Conservation (phyloP, 2,888 invertebrate genomes). For the Chalcis sispes region DNA sequence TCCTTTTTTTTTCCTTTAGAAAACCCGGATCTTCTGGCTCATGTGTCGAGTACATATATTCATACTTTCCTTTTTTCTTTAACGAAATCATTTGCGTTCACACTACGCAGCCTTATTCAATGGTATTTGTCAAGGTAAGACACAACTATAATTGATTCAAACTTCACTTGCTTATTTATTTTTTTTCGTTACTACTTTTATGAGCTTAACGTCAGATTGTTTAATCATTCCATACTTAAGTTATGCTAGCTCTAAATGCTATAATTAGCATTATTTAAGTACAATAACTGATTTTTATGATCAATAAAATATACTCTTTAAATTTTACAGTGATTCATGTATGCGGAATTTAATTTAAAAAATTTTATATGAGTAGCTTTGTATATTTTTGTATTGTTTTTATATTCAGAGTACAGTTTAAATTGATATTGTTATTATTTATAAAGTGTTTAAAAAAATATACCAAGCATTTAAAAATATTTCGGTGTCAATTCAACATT, state of each 20-base stretch:
- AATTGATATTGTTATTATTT: too few species aligned
- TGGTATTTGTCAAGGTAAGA: slow-evolving; percentile 50
- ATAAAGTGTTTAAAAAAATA: too few species aligned
- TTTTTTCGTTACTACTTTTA: slow-evolving; percentile 24
- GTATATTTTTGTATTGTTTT: too few species aligned
- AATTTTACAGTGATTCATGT: too few species aligned
- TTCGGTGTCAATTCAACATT: too few species aligned
- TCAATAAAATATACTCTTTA: too few species aligned
- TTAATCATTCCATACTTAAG: slow-evolving; percentile 20
- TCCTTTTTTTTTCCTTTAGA: slow-evolving; percentile 33
- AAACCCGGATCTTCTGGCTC: slow-evolving; percentile 53
- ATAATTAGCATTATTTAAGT: slow-evolving; percentile 32
- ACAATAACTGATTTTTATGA: slow-evolving; percentile 38
- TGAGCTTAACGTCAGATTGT: slow-evolving; percentile 4
- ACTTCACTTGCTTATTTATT: slow-evolving; percentile 13
- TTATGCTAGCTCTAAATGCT: background rate
- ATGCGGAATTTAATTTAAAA: too few species aligned
- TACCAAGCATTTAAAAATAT: too few species aligned
- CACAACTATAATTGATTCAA: slow-evolving; percentile 39
- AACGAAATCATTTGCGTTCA: slow-evolving; percentile 44
- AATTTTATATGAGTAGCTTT: too few species aligned
- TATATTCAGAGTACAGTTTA: too few species aligned
- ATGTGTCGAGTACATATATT: too few species aligned
- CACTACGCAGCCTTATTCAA: slow-evolving; percentile 20
- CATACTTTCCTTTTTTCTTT: slow-evolving; percentile 42